Evolutionary conservation across 2,888 invertebrate species (phyloP), one percentile per base, ranked within the genome.

Genomic region (Odontocolon sp.): DNA sequence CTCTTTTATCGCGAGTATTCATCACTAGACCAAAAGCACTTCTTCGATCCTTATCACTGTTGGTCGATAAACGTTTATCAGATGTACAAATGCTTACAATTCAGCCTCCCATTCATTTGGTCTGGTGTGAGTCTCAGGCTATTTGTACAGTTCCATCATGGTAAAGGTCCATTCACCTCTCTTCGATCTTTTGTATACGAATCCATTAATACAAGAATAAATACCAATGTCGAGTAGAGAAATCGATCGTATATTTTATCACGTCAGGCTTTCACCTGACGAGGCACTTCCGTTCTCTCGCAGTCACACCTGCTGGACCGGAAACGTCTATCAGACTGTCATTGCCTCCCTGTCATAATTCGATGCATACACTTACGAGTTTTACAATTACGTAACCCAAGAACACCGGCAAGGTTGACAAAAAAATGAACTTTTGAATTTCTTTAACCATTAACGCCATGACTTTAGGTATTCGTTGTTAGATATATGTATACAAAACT

Each of bases 31-130:
- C 61, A 38, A 54, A 36, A 57, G 50, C 52, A 42, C 71, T 71
- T 61, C 69, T 54, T 59, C 63, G 67, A 76, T 76, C 42, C 38
- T 67, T 76, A 71, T 76, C 67, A 38, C n/a, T n/a, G n/a, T 9
- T 8, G 14, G 16, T 31, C 52, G 8, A 64, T 63, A 31, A 63
- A 33, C 40, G 23, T 47, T 47, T 33, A 21, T 63, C 63, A 33
- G 23, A 8, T 33, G 23, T 14, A 18, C 14, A 45, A 21, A 63
- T 11, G 54, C 33, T 63, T 33, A 63, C 47, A 33, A 63, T 63
- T 63, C 23, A 63, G 45, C 33, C 16, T n/a, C 11, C 8, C 45
- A 45, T 11, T 11, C 63, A 14, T 40, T 57, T 23, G 23, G 14
- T 16, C 18, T n/a, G 2, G 16, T 54, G n/a, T 54, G 14, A 33